These are phyloP conservation scores for Mamestra configurata DNA, from an alignment of 1,140 invertebrate genomes.

Conservation along the genomic window DNA sequence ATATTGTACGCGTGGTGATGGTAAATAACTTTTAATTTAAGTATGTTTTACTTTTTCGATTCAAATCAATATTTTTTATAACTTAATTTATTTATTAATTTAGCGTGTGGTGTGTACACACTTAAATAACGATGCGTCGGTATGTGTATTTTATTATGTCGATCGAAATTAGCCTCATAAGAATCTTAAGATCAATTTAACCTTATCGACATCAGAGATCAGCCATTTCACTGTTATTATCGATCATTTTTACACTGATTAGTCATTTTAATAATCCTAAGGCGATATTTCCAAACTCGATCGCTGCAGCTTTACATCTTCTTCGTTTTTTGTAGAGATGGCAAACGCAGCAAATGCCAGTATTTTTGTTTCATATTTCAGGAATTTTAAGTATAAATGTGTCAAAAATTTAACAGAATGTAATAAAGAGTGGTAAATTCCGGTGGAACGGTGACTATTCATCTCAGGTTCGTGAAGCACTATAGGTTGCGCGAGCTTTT, in stretches of 20 bases:
- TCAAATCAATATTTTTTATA: background rate
- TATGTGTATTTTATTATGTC: conserved; percentile 24
- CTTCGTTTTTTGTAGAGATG: conserved; percentile 9
- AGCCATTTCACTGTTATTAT: conserved; percentile 43
- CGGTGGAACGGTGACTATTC: conserved; percentile 22
- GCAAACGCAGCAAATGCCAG: conserved; percentile 2
- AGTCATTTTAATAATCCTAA: conserved; percentile 36
- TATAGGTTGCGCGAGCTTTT: conserved; percentile 64
- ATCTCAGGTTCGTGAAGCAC: conserved; percentile 39
- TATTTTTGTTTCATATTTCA: conserved; percentile 22
- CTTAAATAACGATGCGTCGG: background rate
- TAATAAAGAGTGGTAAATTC: conserved; percentile 39
- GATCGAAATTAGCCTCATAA: conserved; percentile 15
- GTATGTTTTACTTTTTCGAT: background rate
- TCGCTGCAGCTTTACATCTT: conserved; percentile 26
- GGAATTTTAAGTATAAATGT: conserved; percentile 1
- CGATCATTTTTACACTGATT: conserved; percentile 40
- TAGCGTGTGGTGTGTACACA: background rate
- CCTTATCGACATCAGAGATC: conserved; percentile 31
- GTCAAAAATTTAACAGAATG: conserved; percentile 24
- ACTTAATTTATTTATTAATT: background rate
- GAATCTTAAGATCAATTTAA: conserved; percentile 19
- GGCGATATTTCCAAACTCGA: conserved; percentile 41
- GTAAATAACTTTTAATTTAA: background rate
- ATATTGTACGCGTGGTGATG: background rate